Base-by-base conservation (phyloP, 1,140 invertebrate genomes). In the Micrasema minimum region DNA sequence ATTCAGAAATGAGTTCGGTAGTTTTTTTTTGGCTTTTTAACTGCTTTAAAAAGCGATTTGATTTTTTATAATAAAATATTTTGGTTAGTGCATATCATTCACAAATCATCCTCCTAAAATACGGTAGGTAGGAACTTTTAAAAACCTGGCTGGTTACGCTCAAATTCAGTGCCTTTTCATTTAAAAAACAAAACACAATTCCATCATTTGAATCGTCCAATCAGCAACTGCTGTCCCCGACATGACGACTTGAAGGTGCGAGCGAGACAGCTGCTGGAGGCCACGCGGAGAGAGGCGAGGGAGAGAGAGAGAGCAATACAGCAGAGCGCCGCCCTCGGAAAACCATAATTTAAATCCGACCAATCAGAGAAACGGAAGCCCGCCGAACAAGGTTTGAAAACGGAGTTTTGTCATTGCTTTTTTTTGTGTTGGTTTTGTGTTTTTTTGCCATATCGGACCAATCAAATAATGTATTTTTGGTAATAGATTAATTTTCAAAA, bases 191-290 rank as follows among this genome's bases (percentile, higher is more conserved):
- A 64, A 64, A n/a, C n/a, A 62, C 22, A 64, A 64, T 26, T n/a
- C 20, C 59, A 64, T 46, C 43, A 64, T 64, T 46, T 67, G 59
- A 71, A 70, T 71, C 53, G 38, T 62, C 67, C 72, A 68, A 74
- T 78, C 82, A 92, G 90, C 88, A 90, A 81, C 83, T 92, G 77
- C 80, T 93, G 77, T 90, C 89, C n/a, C 76, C 88, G 93, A 41
- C 92, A 94, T 80, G 92, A 93, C 75, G 92, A 94, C 84, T 86
- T 97, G 76, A 92, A 94, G 81, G 95, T 97, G 87, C 86, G 93
- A 84, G 96, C 96, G 62, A 90, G 94, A 80, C 88, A 94, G 80
- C 87, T 98, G 81, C 87, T 97, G 75, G 94, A 97, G 81, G 93
- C 95, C 77, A 91, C 94, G 11, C 90, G 91, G 82, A 87, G 88